Base-by-base conservation (phyloP, 1,140 invertebrate genomes). In the Bactericera cockerelli region DNA sequence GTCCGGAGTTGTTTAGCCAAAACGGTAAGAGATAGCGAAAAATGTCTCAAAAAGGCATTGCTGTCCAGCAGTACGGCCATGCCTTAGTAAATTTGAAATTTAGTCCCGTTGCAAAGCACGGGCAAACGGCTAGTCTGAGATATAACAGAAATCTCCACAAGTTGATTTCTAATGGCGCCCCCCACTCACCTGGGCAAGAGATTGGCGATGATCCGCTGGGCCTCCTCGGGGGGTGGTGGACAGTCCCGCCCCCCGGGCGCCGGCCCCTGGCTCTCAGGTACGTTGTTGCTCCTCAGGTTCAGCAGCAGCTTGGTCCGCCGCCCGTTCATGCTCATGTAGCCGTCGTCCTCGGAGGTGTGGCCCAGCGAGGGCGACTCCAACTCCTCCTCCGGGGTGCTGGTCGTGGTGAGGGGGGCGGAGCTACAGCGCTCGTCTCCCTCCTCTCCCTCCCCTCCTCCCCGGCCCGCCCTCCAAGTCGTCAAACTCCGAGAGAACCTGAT, bases 301-400 rank as follows among this genome's bases (percentile, higher is more conserved):
- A 65, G 39, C 24, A 62, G 33, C 10, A 60, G 59, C 55, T 67
- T 65, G 10, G 58, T 54, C 75, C 82, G 79, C 70, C 84, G 80
- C 63, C 85, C 85, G 79, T 87, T 89, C 77, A 88, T 86, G 73
- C 84, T 87, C 84, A 88, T 87, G 72, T 89, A 89, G 70, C 85
- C 86, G 79, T 89, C 86, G 78, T 89, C 86, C 71, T 89, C 86
- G 36, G 85, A 87, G 69, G 86, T 84, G 70, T 87, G 84, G 62
- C 81, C 84, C 19, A 57, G 26, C 25, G 75, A 81, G 78, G 65
- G 80, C 2, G 39, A 83, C 67, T 81, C 81, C 68, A 81, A 82
- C 72, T 83, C 82, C 75, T 84, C 81, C 67, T 79, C 78, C 62
- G 77, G 77, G 53, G 74, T 74, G 66, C 70, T 73, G 67, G 21